A percentile compares a stretch with the other conserved stretches of the same genome.
These are phyloP conservation scores for Arenicola marina DNA, from an alignment of 2,888 invertebrate genomes.

Conservation along the genomic window DNA sequence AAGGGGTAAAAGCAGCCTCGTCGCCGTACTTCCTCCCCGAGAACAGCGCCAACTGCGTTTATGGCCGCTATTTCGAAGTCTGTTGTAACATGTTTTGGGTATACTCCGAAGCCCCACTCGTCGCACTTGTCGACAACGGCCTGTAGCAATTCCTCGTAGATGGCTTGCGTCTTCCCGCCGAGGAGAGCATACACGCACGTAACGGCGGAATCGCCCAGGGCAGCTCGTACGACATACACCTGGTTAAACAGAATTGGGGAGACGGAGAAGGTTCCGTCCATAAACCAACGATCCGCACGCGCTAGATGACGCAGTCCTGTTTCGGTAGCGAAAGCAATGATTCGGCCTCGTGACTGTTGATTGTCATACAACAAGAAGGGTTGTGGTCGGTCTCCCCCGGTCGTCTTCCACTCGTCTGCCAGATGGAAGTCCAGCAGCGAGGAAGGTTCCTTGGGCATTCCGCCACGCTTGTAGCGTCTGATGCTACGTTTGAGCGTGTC, in stretches of 20 bases:
- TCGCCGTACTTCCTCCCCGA: neutral
- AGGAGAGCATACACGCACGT: neutral
- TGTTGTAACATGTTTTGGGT: neutral
- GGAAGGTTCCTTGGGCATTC: too few relatives aligned
- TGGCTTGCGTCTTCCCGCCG: neutral
- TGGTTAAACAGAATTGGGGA: neutral
- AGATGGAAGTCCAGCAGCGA: too few relatives aligned
- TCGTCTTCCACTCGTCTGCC: too few relatives aligned
- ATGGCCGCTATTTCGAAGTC: neutral
- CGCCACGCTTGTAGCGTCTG: too few relatives aligned
- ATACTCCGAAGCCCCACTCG: neutral
- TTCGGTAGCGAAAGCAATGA: neutral
- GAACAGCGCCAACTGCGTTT: neutral
- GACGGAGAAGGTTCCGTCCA: neutral
- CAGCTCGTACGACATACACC: neutral
- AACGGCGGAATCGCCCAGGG: neutral
- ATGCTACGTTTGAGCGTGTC: too few relatives aligned
- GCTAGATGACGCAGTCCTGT: neutral
- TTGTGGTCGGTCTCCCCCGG: too few relatives aligned
- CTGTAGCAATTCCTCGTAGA: too few relatives aligned
- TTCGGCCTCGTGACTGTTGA: too few relatives aligned
- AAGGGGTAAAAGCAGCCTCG: conserved; percentile 1
- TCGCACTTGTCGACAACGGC: neutral
- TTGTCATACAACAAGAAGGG: too few relatives aligned
- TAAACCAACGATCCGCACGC: neutral